Evolutionary conservation across 2,888 invertebrate genomes (phyloP).

Genomic region (Hemicrepidius hirtus): DNA sequence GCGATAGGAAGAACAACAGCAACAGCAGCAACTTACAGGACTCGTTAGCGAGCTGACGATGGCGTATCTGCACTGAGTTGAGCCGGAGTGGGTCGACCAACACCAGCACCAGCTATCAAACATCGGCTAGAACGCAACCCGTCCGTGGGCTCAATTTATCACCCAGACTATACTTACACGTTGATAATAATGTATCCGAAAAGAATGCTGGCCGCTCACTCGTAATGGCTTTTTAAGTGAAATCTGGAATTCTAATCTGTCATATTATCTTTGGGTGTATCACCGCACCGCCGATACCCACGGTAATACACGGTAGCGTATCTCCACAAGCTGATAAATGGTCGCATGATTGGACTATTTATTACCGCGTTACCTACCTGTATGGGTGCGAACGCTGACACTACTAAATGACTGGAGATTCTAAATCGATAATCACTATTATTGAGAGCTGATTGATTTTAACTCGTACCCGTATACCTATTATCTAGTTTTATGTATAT

Average conservation of each 20-base stretch:
- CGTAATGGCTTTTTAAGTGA: conserved; percentile 69
- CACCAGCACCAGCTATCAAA: conserved; percentile 58
- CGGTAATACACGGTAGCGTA: conserved; percentile 60
- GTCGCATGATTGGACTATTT: conserved; percentile 60
- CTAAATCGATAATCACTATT: conserved; percentile 61
- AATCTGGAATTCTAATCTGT: conserved; percentile 67
- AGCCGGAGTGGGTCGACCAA: conserved; percentile 49
- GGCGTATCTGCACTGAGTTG: conserved; percentile 47
- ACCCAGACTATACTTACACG: conserved; percentile 57
- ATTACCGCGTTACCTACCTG: conserved; percentile 57
- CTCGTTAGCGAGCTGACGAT: conserved; percentile 47
- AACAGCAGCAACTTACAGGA: conserved; percentile 32
- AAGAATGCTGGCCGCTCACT: conserved; percentile 60
- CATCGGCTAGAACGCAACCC: conserved; percentile 52
- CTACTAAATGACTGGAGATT: conserved; percentile 56
- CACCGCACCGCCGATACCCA: conserved; percentile 54
- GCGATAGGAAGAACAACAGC: conserved; percentile 35
- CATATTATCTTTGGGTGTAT: conserved; percentile 59
- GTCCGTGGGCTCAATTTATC: conserved; percentile 65
- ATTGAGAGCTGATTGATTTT: conserved; percentile 60
- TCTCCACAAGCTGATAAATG: conserved; percentile 61
- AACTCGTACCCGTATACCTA: conserved; percentile 45
- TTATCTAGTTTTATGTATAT: conserved; percentile 43
- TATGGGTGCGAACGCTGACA: conserved; percentile 58
- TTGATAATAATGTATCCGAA: conserved; percentile 63